Base-by-base conservation (phyloP, 2,113 vertebrate genomes). In the Tamias sibiricus region DNA sequence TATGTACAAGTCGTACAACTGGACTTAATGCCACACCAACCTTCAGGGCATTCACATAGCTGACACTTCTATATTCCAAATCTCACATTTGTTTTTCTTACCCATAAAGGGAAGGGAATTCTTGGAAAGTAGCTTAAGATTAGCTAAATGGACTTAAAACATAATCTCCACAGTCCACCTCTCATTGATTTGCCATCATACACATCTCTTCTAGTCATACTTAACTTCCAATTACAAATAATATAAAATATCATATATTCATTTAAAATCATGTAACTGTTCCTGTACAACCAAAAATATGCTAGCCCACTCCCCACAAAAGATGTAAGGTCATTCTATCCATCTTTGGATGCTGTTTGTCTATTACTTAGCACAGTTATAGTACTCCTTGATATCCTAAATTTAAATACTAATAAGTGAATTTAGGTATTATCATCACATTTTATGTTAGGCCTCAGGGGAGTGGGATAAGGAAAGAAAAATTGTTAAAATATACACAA, bases 141-240 rank as follows among this genome's bases (percentile, higher is more conserved):
- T 69, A 85, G 40, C 22, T 64, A 92, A 72, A 3, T n/a, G 3
- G 10, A 79, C n/a, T 76, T 44, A 77, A 62, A 3, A 84, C 49
- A n/a, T n/a, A 95, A 62, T 86, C 37, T 57, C 22, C 37, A 86
- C 7, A 75, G 16, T 66, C 66, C 0, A 57, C 24, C 13, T 13
- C 40, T 80, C 32, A 72, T 71, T n/a, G 84, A 91, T 28, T 49
- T 64, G 35, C 12, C 37, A 87, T 57, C 54, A 37, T 42, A 24
- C 2, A 69, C 22, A 84, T 87, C 26, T 91, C n/a, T 72, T 82
- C 82, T 28, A 74, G 35, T 4, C 28, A 77, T 8, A 59, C 11
- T 76, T 37, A 93, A 93, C 12, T 91, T 85, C 3, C n/a, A 77
- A 75, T 42, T 49, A 13, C 37, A 91, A 66, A 95, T 12, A 64